Base-by-base conservation (phyloP, 1,140 invertebrate genomes). In the Drosophila punjabiensis region DNA sequence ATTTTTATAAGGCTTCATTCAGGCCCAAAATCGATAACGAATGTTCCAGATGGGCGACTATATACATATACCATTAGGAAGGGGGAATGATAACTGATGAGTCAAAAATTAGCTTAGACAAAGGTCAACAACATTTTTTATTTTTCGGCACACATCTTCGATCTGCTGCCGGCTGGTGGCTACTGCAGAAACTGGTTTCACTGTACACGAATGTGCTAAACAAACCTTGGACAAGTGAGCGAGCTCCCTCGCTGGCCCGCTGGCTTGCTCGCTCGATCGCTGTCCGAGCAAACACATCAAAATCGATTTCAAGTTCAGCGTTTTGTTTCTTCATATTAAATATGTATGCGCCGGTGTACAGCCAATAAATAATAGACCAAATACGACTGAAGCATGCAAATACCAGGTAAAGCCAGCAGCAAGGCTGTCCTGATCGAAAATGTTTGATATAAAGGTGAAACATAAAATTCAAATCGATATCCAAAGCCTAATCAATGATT, bases 271-370 rank as follows among this genome's bases (percentile, higher is more conserved):
- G 41, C 45, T 24, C 55, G 37, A 47, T 20, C 64, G 18, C 68
- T 63, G 68, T 56, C 68, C 67, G 79, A 81, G 71, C 69, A 66
- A 82, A 68, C 63, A 56, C 77, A 77, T 70, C 67, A 80, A 90
- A 86, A 90, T 85, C 82, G 71, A 90, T 80, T 90, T 89, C 86
- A 89, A 89, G 86, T 89, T 89, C 86, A 90, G 79, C 78, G 56
- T 69, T 77, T 74, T 82, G 66, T 73, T 65, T 83, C 67, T 60
- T 60, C 86, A 81, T 61, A 62, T 68, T 73, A 73, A 61, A 73
- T 79, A 81, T 87, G 55, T 58, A 58, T 58, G 71, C 76, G 48
- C 55, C 67, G 11, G 39, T 24, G 43, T 20, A 32, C 14, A 69
- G 43, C 37, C 78, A 88, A 80, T 80, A 68, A 81, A 84, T 81